phyloP scores from a whole-genome alignment of 2,888 invertebrate species.

The Acrobasis suavella region DNA sequence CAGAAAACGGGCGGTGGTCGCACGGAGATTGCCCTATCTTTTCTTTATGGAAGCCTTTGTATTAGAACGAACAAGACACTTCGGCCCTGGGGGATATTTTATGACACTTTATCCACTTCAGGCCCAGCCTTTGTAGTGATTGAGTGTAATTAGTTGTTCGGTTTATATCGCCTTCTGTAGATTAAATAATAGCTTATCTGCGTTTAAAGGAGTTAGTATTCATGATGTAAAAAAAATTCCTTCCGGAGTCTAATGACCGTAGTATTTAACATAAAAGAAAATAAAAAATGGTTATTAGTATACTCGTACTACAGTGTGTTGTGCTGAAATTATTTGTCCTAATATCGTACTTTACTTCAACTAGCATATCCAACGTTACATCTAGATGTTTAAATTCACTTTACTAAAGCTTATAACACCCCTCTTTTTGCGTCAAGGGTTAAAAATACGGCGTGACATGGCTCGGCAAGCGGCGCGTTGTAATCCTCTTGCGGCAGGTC shows the following conservation, averaged over 20 bases:
- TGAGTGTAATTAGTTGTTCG: conserved; percentile 19
- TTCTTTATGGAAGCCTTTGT: conserved; percentile 24
- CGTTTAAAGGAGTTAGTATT: not conserved
- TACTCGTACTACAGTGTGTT: no score
- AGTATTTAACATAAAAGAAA: not conserved
- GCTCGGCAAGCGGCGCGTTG: conserved; percentile 33
- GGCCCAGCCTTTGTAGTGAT: conserved; percentile 13
- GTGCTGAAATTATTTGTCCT: no score
- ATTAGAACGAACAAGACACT: conserved; percentile 16
- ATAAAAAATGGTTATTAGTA: no score
- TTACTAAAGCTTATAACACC: no score
- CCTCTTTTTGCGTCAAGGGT: no score
- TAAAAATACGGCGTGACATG: conserved; percentile 42
- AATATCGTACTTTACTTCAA: no score
- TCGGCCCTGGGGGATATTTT: conserved; percentile 16
- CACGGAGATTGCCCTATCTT: conserved; percentile 25
- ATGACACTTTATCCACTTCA: conserved; percentile 20
- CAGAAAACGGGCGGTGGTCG: conserved; percentile 7
- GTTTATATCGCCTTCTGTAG: not conserved
- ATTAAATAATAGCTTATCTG: conserved; percentile 3
- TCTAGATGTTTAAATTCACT: no score
- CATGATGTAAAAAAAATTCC: not conserved
- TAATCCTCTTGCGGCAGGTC: conserved; percentile 61
- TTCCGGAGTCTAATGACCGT: no score
- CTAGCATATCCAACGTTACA: no score